phyloP scores from a whole-genome alignment of 2,888 invertebrate species.

The Pristionchus fissidentatus region DNA sequence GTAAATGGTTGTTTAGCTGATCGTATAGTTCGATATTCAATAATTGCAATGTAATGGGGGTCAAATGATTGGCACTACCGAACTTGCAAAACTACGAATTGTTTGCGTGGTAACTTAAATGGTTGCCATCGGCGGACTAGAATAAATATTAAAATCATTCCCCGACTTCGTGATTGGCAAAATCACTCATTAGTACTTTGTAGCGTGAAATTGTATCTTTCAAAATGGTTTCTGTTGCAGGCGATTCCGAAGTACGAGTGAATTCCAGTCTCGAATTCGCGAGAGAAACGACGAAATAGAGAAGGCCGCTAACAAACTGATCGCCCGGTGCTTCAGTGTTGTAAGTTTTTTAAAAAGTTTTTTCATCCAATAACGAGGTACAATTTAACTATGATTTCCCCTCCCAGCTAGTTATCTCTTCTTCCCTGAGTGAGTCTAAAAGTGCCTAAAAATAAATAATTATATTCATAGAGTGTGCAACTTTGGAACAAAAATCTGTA shows the following conservation, averaged over 20 bases:
- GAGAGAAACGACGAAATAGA: constrained; percentile 37
- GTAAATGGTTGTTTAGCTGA: not conserved
- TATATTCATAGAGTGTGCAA: not conserved
- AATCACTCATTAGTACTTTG: too few species aligned
- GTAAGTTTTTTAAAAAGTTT: not conserved
- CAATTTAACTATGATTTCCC: too few species aligned
- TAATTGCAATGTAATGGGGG: not conserved
- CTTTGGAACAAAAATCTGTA: not conserved
- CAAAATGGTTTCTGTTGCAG: not conserved
- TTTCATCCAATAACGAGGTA: too few species aligned
- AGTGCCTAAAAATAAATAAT: not conserved
- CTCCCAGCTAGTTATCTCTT: too few species aligned
- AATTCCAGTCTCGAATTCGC: constrained; percentile 35
- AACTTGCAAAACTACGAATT: too few species aligned
- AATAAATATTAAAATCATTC: too few species aligned
- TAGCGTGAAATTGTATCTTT: not conserved
- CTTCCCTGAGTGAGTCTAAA: too few species aligned
- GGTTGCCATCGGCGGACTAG: not conserved
- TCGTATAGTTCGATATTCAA: not conserved
- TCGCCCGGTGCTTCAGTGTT: constrained; percentile 40
- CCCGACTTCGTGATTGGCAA: too few species aligned
- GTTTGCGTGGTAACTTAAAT: too few species aligned
- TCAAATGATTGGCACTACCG: not conserved
- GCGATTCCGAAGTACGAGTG: constrained; percentile 46
- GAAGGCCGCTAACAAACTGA: constrained; percentile 30